Base-by-base conservation (phyloP, 1,140 invertebrate species). In the Panulirus ornatus region DNA sequence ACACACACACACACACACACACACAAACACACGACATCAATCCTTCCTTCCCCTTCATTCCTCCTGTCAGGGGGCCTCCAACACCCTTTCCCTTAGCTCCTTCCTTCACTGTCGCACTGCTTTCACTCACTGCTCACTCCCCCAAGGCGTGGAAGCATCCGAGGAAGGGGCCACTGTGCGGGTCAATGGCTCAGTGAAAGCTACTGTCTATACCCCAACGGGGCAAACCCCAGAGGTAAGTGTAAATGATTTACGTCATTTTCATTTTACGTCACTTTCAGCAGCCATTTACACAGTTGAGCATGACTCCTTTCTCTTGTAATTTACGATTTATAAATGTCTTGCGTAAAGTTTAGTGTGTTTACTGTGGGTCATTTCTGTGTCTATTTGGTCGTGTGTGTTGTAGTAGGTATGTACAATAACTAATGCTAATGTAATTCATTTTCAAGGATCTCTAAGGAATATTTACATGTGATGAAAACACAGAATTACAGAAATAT, bases 61-160 rank as follows among this genome's bases (percentile, higher is more conserved):
- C 34, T 36, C 36, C 71, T 73, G n/a, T 30, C 36, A 0, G 16
- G 19, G 16, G 19, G 19, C 36, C 75, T 16, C 42, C 76, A n/a
- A 44, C 76, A 22, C 47, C 5, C 40, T 34, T 30, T 54, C 38
- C n/a, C 47, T 54, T 22, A 47, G 38, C 6, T 22, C 42, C 42
- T 76, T 79, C 76, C 34, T n/a, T 3, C 47, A 27, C 38, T 79
- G 38, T 70, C n/a, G 63, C n/a, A 8, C n/a, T 70, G 22, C n/a
- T 6, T 19, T 44, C 40, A 22, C 38, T n/a, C 73, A n/a, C 73
- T 11, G 11, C 34, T 36, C 38, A 40, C 66, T 84, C 58, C 34
- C 47, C n/a, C 16, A 47, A 90, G 89, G 89, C 70, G 84, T 90
- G 47, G 89, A 90, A 40, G 78, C 83, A n/a, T 78, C 89, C 1